Evolutionary conservation across 2,797 vertebrate genomes (phyloP).

Genomic region (Protonibea diacanthus): DNA sequence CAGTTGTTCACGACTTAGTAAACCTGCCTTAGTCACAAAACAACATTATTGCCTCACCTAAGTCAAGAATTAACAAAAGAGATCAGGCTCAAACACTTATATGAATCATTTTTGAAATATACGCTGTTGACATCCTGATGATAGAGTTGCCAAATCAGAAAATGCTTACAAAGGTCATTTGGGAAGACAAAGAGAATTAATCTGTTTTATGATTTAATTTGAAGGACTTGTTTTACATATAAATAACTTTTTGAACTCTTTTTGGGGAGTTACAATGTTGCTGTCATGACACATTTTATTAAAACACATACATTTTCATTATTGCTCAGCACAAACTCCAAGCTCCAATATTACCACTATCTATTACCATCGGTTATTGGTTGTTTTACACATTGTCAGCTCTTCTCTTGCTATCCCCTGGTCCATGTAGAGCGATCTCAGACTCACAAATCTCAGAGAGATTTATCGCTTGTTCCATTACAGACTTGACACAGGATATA

Average conservation of each 20-base stretch:
- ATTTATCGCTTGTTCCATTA: constrained; percentile 70
- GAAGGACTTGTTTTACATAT: constrained; percentile 7
- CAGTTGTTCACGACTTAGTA: background rate
- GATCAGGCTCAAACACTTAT: background rate
- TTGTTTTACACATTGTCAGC: constrained; percentile 51
- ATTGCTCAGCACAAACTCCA: constrained; percentile 20
- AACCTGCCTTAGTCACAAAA: background rate
- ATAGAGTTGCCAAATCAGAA: background rate
- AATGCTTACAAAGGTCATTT: background rate
- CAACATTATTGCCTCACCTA: background rate
- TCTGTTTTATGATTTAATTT: constrained; percentile 9
- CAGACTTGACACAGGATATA: constrained; percentile 67
- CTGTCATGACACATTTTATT: constrained; percentile 42
- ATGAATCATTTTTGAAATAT: background rate
- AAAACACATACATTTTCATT: constrained; percentile 65
- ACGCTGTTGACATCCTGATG: background rate
- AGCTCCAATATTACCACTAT: constrained; percentile 48
- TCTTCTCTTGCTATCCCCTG: constrained; percentile 31
- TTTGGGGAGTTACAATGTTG: constrained; percentile 24
- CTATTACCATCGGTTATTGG: constrained; percentile 50
- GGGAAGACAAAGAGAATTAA: background rate
- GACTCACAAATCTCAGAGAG: constrained; percentile 57
- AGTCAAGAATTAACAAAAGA: background rate
- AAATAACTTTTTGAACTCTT: constrained; percentile 11
- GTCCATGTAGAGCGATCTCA: constrained; percentile 27